Base-by-base conservation (phyloP, 2,113 vertebrate species). In the Sinocyclocheilus anophthalmus region DNA sequence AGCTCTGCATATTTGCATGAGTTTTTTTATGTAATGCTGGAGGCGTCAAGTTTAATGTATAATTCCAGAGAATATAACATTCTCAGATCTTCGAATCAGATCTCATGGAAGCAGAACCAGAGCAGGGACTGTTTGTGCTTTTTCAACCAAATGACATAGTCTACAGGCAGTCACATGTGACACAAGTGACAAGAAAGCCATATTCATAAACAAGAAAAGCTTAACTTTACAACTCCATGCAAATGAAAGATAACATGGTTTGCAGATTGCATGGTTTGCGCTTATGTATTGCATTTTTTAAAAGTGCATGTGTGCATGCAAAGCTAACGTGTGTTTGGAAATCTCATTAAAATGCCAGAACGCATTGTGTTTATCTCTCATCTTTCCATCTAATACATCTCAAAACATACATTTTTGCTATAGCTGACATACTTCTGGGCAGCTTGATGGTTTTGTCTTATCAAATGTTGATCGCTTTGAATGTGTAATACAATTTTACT, bases 401-500 rank as follows among this genome's bases (percentile, higher is more conserved):
- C 55, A 9, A 72, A 73, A 84, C 55, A 11, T 18, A 57, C 22
- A 33, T 63, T 57, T 83, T 33, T 8, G 2, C 26, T 33, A 70
- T 26, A 24, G 24, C 76, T 85, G 78, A 82, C 89, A 87, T 83
- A 86, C 87, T 90, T 90, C 14, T 39, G 37, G 63, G 48, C 22
- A 13, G 53, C 72, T 59, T 73, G 50, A 83, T 79, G 73, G 20
- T 84, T 88, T 65, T 26, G 16, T 81, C 78, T 59, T 84, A 86
- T 63, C 18, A 13, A 50, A 50, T 50, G 48, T 3, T 50, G 48
- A 50, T 13, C 12, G 48, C 48, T 50, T 50, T 50, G 48, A 12
- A 50, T 3, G 65, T 37, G 65, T 45, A 87, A 45, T 59, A 61
- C 81, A 81, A 85, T 76, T 33, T 20, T 1, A 10, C 24, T 65